Conservation (phyloP, 2,797 vertebrate genomes). For the Taeniopygia guttata region DNA sequence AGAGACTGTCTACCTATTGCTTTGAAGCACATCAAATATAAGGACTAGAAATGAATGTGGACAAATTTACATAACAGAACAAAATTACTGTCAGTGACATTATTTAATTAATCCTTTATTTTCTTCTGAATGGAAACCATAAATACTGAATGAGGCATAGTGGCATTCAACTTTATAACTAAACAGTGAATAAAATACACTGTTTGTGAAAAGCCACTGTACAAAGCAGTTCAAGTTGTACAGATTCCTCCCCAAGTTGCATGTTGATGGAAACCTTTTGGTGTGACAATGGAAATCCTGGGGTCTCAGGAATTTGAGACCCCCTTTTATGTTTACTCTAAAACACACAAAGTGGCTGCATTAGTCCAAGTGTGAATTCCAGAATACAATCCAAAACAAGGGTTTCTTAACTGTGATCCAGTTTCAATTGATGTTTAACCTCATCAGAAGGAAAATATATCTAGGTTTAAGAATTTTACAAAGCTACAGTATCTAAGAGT, state of each 20-base stretch:
- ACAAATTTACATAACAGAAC: not conserved
- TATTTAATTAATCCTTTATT: not conserved
- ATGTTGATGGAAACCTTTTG: not conserved
- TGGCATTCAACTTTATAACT: not conserved
- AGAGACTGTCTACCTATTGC: not conserved
- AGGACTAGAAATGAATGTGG: not conserved
- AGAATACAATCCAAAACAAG: not conserved
- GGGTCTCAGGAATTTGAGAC: not conserved
- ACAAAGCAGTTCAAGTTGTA: not conserved
- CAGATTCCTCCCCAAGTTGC: not conserved
- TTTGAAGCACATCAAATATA: not conserved
- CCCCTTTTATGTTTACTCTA: not conserved
- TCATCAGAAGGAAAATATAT: not conserved
- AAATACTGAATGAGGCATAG: not conserved
- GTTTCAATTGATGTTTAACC: not conserved
- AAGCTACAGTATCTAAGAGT: not conserved
- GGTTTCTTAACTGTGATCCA: not conserved
- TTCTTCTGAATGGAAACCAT: not conserved
- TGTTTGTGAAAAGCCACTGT: not conserved
- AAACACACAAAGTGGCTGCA: not conserved
- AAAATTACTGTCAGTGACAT: not conserved
- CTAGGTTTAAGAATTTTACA: not conserved
- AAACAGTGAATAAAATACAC: rapidly evolving
- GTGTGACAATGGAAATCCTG: not conserved
- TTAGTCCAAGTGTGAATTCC: not conserved